Conservation (phyloP, 2,797 vertebrate genomes). For the Taenioides sp. region DNA sequence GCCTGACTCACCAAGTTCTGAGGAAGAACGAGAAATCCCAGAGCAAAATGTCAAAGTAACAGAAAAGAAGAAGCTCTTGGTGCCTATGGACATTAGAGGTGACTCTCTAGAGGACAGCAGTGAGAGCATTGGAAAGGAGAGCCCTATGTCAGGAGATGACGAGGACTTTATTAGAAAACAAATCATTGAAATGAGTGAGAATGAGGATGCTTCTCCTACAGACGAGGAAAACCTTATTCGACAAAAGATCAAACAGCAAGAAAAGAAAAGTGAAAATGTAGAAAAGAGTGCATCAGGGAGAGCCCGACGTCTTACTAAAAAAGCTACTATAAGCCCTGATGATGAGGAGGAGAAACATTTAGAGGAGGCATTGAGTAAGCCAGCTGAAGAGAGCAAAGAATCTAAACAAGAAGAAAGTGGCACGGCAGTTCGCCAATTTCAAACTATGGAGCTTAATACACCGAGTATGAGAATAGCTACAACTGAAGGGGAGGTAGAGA, state of each 20-base stretch:
- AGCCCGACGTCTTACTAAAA: constrained; percentile 82
- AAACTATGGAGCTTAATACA: constrained; percentile 93
- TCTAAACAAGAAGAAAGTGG: constrained; percentile 81
- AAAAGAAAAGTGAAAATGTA: constrained; percentile 74
- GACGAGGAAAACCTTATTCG: constrained; percentile 88
- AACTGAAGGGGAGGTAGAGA: constrained; percentile 82
- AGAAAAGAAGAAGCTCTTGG: constrained; percentile 81
- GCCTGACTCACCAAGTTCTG: constrained; percentile 82
- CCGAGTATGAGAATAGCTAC: constrained; percentile 78
- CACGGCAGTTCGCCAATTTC: constrained; percentile 88
- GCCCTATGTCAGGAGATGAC: constrained; percentile 89
- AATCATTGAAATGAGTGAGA: constrained; percentile 95
- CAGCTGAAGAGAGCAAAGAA: constrained; percentile 65
- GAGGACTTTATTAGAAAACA: constrained; percentile 95
- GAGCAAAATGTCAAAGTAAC: constrained; percentile 68
- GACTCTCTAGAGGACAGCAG: constrained; percentile 94
- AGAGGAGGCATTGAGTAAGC: constrained; percentile 71
- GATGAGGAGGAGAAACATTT: constrained; percentile 84
- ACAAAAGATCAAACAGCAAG: constrained; percentile 83
- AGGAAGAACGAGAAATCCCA: constrained; percentile 80
- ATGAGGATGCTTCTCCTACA: constrained; percentile 92
- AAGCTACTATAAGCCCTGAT: constrained; percentile 85
- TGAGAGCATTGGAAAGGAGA: constrained; percentile 90
- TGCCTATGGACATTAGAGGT: constrained; percentile 79
- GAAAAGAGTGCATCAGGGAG: constrained; percentile 78